Evolutionary conservation across 2,888 invertebrate genomes (phyloP).

Genomic region (Zele albiditarsus): DNA sequence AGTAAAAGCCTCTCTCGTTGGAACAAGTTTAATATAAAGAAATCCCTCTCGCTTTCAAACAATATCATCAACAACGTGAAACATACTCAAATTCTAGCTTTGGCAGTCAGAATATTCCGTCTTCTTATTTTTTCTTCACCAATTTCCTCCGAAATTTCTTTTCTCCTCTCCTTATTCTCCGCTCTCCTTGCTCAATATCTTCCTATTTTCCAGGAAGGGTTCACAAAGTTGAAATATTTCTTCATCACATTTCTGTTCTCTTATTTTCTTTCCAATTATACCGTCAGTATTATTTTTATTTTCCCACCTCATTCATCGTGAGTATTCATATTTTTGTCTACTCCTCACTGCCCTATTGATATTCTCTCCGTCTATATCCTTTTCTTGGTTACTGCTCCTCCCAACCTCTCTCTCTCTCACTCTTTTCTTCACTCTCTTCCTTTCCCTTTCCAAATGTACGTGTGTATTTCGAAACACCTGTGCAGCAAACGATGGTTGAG

Average conservation of each 20-base stretch:
- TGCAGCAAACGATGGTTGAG: conserved; percentile 40
- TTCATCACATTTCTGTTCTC: no score
- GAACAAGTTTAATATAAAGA: not conserved
- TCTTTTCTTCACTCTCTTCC: conserved; percentile 8
- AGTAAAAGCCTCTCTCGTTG: conserved; percentile 1
- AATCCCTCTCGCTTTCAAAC: not conserved
- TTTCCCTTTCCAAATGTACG: not conserved
- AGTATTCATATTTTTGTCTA: no score
- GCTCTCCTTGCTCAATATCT: conserved; percentile 1
- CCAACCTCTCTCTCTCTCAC: conserved; percentile 6
- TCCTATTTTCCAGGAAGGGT: no score
- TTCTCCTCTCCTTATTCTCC: not conserved
- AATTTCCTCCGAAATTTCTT: not conserved
- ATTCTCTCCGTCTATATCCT: not conserved
- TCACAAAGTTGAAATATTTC: no score
- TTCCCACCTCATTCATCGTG: no score
- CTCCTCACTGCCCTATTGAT: not conserved
- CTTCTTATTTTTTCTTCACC: not conserved
- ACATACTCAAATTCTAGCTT: not conserved
- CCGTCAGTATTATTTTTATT: no score
- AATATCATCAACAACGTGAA: not conserved
- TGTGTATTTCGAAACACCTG: conserved; percentile 43
- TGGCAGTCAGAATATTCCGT: not conserved
- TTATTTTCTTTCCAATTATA: no score
- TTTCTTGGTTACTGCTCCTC: not conserved